Base-by-base conservation (phyloP, 2,113 vertebrate genomes). In the Brachyhypopomus gauderio region DNA sequence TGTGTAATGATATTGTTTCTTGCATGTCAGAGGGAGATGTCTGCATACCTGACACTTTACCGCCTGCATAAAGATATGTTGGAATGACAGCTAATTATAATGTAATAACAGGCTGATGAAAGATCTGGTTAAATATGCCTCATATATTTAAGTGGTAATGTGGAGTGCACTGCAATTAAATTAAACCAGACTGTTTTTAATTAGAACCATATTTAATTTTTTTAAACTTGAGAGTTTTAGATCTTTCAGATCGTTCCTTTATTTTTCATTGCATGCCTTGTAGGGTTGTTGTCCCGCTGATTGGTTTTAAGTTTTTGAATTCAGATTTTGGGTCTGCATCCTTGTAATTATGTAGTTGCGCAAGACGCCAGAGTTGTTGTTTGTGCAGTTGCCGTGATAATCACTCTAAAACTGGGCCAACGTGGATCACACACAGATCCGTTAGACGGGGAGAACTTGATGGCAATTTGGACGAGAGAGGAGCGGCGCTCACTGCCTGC, bases 401-500 rank as follows among this genome's bases (percentile, higher is more conserved):
- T 83, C 83, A 73, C 84, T 66, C 12, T 59, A 83, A 84, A 86
- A 86, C 86, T 83, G 84, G 87, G 88, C 87, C 88, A 89, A 85
- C 84, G 69, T 79, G 76, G 84, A 82, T 90, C 87, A 90, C 88
- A 85, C 83, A 79, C 86, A 87, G 90, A 89, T 89, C 86, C 84
- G 84, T 82, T 83, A 82, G 86, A 85, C 82, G 73, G 84, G 84
- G 85, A 89, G 87, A 89, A 89, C 88, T 87, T 81, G 90, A 89
- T 88, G 89, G 90, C 88, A 90, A 91, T 90, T 87, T 89, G 87
- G 88, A 34, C 55, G 87, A 87, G 86, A 86, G 90, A 94, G 94
- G 90, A 94, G 91, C 92, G 90, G 83, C 84, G 91, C 92, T 94
- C 89, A 90, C 92, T 94, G 94, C 93, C 95, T 95, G 96, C 95